Evolutionary conservation across 2,797 vertebrate genomes (phyloP), one percentile per base, ranked within the genome.

Genomic region (Astyanax mexicanus): DNA sequence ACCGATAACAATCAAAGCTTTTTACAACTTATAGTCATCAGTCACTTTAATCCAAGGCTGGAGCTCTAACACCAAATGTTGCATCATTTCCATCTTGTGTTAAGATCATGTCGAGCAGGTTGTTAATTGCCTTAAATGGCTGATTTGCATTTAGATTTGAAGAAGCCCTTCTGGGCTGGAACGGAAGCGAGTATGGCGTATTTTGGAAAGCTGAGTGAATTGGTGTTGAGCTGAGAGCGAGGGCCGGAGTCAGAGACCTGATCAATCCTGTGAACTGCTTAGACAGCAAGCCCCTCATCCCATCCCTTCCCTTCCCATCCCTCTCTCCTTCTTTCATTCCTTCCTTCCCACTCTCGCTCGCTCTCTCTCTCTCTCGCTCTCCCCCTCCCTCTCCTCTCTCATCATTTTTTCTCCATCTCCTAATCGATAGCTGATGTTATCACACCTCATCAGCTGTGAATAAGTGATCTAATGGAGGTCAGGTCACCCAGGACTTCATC

Each of bases 381-480:
- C 60, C 12, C 3, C 52, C 74, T 65, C 67, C 38, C 23, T 21
- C 13, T 19, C 21, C 40, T 51, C 12, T 15, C 25, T 52, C 52
- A 65, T 61, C 13, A 64, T 62, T 66, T 61, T 74, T 61, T 58
- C 62, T 55, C 67, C 57, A 79, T 79, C 51, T 69, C 40, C 67
- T 85, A 82, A 86, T 86, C 81, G 67, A 84, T 83, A 80, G 76
- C 76, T 86, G 84, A 86, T 86, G 81, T 85, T 86, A 81, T 86
- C 82, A 81, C 60, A 52, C 75, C 83, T 82, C 81, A 84, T 83
- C 80, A 83, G 72, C 64, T 77, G 78, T 79, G 81, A 83, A 84
- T 84, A 82, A 82, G 76, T 86, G 81, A 78, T 76, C 51, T 83
- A 83, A 86, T 79, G 58, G 83, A 87, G 83, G 84, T 86, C 83